A percentile compares a stretch with the other conserved stretches of the same genome.
Conservation (phyloP, 2,797 vertebrate genomes). For the Tadarida brasiliensis region DNA sequence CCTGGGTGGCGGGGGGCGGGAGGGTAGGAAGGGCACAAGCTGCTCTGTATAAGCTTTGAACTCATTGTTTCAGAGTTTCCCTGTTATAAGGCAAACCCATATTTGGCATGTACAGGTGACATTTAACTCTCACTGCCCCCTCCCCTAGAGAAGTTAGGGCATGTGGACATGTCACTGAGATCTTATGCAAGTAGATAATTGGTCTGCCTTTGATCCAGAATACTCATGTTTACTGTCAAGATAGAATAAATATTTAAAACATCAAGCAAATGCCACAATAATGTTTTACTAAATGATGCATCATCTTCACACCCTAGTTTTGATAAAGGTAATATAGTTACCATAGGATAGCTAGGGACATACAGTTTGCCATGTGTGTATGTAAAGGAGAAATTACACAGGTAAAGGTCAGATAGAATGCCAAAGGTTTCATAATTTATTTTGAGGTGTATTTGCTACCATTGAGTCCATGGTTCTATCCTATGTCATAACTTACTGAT, state of each 20-base stretch:
- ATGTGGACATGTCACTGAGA: neutral
- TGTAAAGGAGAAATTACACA: neutral
- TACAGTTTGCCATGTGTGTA: neutral
- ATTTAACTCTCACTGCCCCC: neutral
- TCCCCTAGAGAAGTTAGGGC: neutral
- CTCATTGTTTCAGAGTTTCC: neutral
- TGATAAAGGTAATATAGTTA: neutral
- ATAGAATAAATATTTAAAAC: neutral
- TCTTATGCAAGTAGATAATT: neutral
- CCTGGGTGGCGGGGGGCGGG: neutral
- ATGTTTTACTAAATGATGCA: neutral
- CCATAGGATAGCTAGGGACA: neutral
- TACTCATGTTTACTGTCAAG: neutral
- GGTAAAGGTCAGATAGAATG: neutral
- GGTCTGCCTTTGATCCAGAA: neutral
- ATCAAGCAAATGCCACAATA: neutral
- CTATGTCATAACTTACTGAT: neutral
- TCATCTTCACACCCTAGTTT: neutral
- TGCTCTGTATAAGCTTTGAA: neutral
- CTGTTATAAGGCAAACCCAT: neutral
- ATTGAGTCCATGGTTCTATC: neutral
- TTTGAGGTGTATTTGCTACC: neutral
- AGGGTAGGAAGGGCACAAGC: neutral
- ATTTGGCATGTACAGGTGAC: accelerated
- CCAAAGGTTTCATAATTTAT: neutral